Evolutionary conservation across 2,113 vertebrate species (phyloP), one percentile per base, ranked within the genome.

Genomic region (Fukomys damarensis): DNA sequence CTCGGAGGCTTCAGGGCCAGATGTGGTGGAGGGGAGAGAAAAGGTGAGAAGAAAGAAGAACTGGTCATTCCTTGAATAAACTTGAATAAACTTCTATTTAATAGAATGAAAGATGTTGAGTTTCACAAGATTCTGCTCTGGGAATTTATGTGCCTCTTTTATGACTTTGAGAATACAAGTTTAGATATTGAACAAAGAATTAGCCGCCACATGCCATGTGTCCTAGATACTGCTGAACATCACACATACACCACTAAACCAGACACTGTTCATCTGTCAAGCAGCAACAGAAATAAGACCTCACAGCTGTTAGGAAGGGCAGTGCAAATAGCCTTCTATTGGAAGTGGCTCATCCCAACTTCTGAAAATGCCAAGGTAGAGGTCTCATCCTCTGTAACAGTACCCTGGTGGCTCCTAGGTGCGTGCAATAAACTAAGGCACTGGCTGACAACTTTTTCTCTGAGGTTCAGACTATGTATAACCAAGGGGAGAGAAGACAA

Each of bases 31-130:
- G 92, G 96, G 80, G 92, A 46, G 91, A 96, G 63, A 83, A 43
- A 63, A n/a, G 59, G 26, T 30, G 30, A 43, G 79, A 63, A 61
- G 61, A 54, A 49, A n/a, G 58, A 24, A 70, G 65, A 76, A 79
- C 61, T 11, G 12, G 83, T 92, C 98, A 97, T 98, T 98, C 97
- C 98, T 9, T 82, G 94, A 98, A 98, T 98, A 98, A 98, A 98
- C 54, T 95, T 97, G 97, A 97, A n/a, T n/a, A n/a, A n/a, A n/a
- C n/a, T 96, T 93, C 3, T 97, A 86, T 95, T 92, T 81, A 90
- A 81, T 66, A 30, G 7, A 54, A 30, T 94, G 91, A 96, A 77
- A 52, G 24, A 65, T 72, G 49, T 94, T 95, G 85, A 96, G 24
- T 93, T 96, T 90, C 38, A 90, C 30, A 89, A 90, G 70, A 7